phyloP scores from a whole-genome alignment of 1,140 invertebrate species.

The Amyelois transitella region DNA sequence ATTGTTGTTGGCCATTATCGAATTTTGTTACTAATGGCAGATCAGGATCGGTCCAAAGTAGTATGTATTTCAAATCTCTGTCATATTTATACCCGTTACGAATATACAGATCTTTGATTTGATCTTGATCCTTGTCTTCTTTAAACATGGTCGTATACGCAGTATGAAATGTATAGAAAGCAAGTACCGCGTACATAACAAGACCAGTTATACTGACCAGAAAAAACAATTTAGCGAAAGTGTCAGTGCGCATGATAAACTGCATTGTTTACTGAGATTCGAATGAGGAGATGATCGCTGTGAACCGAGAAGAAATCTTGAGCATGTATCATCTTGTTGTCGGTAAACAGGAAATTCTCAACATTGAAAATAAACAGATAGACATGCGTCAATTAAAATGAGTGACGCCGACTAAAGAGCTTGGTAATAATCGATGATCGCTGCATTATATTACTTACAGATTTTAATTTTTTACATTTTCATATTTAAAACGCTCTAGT shows the following conservation, averaged over 20 bases:
- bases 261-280: constrained; percentile 23
- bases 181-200: constrained; percentile 39
- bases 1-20: constrained; percentile 37
- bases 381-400: background rate
- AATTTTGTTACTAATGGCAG: constrained; percentile 6
- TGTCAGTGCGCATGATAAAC: constrained; percentile 33
- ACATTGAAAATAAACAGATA: constrained; percentile 8
- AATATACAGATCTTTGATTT: background rate
- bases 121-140: constrained; percentile 5
- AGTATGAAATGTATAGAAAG: constrained; percentile 50
- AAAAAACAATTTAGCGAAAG: constrained; percentile 55
- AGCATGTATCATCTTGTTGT: background rate
- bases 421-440: too few species aligned
- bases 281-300: background rate
- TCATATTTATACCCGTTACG: constrained; percentile 6
- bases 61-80: constrained; percentile 40
- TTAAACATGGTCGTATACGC: constrained; percentile 27
- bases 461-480: too few species aligned
- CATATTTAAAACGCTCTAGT: too few species aligned
- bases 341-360: constrained; percentile 25
- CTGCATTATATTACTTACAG: too few species aligned
- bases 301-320: background rate
- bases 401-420: too few species aligned
- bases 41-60: constrained; percentile 29
- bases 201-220: constrained; percentile 45